Percentiles rank a stretch among this genome's conserved stretches.
Evolutionary conservation across 2,113 vertebrate species (phyloP).

Genomic region (Pachypanchax playfairii): DNA sequence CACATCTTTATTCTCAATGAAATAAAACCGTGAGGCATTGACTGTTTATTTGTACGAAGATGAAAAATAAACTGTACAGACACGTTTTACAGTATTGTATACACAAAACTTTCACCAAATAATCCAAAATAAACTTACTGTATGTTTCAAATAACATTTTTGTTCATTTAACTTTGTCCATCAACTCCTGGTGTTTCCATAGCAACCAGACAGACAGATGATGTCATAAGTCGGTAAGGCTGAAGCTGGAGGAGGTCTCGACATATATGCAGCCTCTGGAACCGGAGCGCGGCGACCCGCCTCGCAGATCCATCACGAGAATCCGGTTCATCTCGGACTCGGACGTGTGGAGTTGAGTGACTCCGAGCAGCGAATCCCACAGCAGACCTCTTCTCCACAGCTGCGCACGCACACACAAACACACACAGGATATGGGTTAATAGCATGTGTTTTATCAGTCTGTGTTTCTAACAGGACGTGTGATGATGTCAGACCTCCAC

Average conservation of each 20-base stretch:
- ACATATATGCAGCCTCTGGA: slow-evolving; percentile 66
- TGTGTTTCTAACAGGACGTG: neutral
- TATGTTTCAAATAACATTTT: too few relatives aligned
- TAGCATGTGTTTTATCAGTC: neutral
- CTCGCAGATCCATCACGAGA: slow-evolving; percentile 73
- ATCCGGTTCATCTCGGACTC: slow-evolving; percentile 68
- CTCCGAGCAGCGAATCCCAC: slow-evolving; percentile 78
- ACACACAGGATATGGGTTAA: neutral
- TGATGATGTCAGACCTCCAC: slow-evolving; percentile 64
- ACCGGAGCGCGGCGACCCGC: slow-evolving; percentile 26
- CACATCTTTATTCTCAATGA: too few relatives aligned
- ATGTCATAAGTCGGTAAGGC: slow-evolving; percentile 79
- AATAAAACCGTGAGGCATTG: neutral
- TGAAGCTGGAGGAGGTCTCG: slow-evolving; percentile 79
- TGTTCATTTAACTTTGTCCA: neutral
- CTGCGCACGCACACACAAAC: slow-evolving; percentile 52
- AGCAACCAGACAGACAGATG: neutral
- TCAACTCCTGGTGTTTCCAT: neutral
- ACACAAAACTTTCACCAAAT: neutral
- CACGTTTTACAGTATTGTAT: neutral
- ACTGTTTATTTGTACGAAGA: neutral
- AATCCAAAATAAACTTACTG: too few relatives aligned
- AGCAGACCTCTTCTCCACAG: slow-evolving; percentile 75
- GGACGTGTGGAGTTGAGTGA: slow-evolving; percentile 66
- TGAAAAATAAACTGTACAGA: neutral